Percentiles rank a stretch among this genome's conserved stretches.
phyloP scores from a whole-genome alignment of 2,113 vertebrate genomes.

The Bos taurus region DNA sequence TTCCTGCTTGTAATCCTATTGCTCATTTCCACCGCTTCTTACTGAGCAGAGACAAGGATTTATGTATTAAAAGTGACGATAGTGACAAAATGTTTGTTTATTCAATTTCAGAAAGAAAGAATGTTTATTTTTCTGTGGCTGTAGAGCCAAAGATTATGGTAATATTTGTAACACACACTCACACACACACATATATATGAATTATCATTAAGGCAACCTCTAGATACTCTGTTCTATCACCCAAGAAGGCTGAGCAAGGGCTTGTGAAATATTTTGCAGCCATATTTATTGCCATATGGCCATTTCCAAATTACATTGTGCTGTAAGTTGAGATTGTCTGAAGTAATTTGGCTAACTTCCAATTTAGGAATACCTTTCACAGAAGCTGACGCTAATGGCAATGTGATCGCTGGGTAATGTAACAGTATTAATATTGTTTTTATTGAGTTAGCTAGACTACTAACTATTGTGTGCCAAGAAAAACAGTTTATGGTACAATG shows the following conservation, averaged over 20 bases:
- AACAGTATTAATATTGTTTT: constrained; percentile 53
- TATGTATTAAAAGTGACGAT: constrained; percentile 61
- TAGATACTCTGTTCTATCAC: constrained; percentile 47
- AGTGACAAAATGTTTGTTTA: constrained; percentile 74
- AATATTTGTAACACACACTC: constrained; percentile 37
- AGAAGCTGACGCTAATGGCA: constrained; percentile 53
- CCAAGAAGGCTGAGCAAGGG: constrained; percentile 43
- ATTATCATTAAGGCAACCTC: constrained; percentile 25
- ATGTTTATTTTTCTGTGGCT: constrained; percentile 65
- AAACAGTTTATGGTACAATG: constrained; percentile 54
- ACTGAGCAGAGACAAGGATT: constrained; percentile 44
- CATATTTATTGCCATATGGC: constrained; percentile 73
- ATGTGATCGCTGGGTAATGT: constrained; percentile 33
- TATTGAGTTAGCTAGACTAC: not conserved
- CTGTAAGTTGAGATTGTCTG: constrained; percentile 56
- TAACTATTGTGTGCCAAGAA: constrained; percentile 56
- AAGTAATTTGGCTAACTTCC: constrained; percentile 68
- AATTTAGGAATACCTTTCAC: constrained; percentile 53
- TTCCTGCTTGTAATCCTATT: constrained; percentile 27
- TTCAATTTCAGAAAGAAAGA: constrained; percentile 59
- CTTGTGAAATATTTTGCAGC: constrained; percentile 51
- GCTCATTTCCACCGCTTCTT: constrained; percentile 30
- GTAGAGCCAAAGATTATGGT: constrained; percentile 62
- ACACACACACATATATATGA: not conserved
- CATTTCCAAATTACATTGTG: constrained; percentile 71